Base-by-base conservation (phyloP, 2,888 invertebrate genomes). In the Troides aeacus region DNA sequence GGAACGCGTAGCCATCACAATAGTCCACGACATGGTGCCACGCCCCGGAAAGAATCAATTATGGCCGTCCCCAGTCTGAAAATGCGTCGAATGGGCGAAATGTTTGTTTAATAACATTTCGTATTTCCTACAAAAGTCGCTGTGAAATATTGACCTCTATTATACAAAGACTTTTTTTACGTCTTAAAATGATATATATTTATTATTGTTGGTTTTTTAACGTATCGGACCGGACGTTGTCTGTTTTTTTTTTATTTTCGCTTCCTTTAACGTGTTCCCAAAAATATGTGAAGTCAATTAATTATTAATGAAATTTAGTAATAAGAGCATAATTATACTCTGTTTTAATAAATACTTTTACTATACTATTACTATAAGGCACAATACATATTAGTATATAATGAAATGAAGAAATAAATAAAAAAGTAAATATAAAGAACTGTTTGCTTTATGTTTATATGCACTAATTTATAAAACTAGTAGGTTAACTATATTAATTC, bases 11-110 rank as follows among this genome's bases (percentile, higher is more conserved):
- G 77, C 75, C 77, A 77, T 76, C 78, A 90, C 88, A 91, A 91
- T 86, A 81, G 86, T 76, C 75, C 72, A 79, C 78, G 78, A 79
- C 78, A 79, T 76, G 77, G 72, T 80, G 82, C 82, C 80, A 84
- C 90, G 89, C 90, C 90, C 92, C 92, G 92, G 92, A 92, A 91
- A 90, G 87, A 92, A 92, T 92, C 92, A 92, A 92, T 92, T 92
- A 92, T 89, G 87, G 46, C 83, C 82, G 81, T 78, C 82, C 86
- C 83, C 82, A 81, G 84, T 83, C 83, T 81, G 81, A 81, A 87
- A 86, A 87, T 86, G 87, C 88, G 86, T 86, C 86, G 84, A 90
- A 89, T 91, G 87, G 91, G 91, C 90, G 90, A 91, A 89, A 88
- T 91, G 92, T 92, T 92, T 92, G 92, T 92, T 91, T 92, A 92